Base-by-base conservation (phyloP, 2,888 invertebrate genomes). In the Drymonia ruficornis region DNA sequence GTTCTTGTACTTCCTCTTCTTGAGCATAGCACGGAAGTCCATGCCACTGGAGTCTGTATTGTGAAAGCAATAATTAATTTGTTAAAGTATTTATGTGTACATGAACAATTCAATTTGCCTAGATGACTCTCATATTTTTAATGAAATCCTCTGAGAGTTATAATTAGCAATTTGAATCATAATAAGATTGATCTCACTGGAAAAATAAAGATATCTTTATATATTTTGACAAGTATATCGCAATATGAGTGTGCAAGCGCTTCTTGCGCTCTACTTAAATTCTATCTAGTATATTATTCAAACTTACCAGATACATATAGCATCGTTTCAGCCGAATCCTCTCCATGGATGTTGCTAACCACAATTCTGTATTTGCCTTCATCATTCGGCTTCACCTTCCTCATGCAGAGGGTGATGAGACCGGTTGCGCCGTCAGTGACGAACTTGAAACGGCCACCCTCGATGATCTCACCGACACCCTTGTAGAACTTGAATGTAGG, bases 11-110 rank as follows among this genome's bases (percentile, higher is more conserved):
- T 97, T 98, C 80, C 98, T 96, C 94, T 98, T 99, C 92, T 98
- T 99, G 75, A 99, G 94, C 97, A 99, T 97, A 63, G 98, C 96
- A 91, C 99, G 96, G 96, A 99, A 99, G 93, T 99, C 99, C 96
- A 99, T 97, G 70, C 98, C 98, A 91, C 98, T 98, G 65, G 99
- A 96, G 93, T 98, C 99, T 97, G 61, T 47, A 55, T 47, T 46
- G 52, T 36, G 13, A 8, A 55, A 52, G 50, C 38, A 11, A 40
- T 36, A 40, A 42, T 42, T 49, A 34, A 45, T 40, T 48, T 43
- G 36, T 19, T n/a, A n/a, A n/a, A n/a, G n/a, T n/a, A n/a, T n/a
- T n/a, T n/a, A n/a, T n/a, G n/a, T n/a, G n/a, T n/a, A n/a, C n/a
- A n/a, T n/a, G n/a, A n/a, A n/a, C n/a, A n/a, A n/a, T n/a, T n/a